Percentiles rank a stretch among this genome's conserved stretches.
phyloP scores from a whole-genome alignment of 2,888 invertebrate species.

The Strigamia crassipes region DNA sequence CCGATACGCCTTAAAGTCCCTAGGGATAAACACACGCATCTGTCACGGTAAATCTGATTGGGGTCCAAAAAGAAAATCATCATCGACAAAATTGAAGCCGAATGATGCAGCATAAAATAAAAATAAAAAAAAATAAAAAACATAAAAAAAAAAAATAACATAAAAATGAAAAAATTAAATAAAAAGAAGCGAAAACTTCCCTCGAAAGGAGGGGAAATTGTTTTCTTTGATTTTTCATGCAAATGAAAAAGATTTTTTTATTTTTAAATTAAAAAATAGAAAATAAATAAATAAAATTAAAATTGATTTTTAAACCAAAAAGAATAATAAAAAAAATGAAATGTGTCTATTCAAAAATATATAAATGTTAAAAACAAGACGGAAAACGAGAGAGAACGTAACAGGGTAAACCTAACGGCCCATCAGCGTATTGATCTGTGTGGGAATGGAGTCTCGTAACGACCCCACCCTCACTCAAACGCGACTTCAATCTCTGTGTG shows the following conservation, averaged over 20 bases:
- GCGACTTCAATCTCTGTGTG: conserved; percentile 33
- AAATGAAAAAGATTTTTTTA: background rate
- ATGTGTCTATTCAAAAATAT: background rate
- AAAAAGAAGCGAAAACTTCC: background rate
- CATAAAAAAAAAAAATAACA: background rate
- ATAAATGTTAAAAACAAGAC: background rate
- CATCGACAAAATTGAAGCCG: conserved; percentile 35
- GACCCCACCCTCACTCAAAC: conserved; percentile 34
- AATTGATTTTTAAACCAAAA: background rate
- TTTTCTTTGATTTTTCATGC: conserved; percentile 35
- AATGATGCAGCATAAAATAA: conserved; percentile 26
- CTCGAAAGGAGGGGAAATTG: background rate
- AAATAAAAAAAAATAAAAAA: background rate
- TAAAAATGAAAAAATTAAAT: background rate
- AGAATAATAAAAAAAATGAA: background rate
- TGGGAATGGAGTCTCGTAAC: conserved; percentile 42
- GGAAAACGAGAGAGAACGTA: background rate
- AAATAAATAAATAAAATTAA: background rate
- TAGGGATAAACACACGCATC: conserved; percentile 37
- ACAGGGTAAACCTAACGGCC: conserved; percentile 37
- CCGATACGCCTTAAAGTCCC: conserved; percentile 40
- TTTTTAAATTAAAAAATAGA: background rate
- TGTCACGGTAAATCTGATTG: conserved; percentile 38
- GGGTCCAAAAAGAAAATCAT: conserved; percentile 35
- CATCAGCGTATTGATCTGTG: conserved; percentile 42